A percentile compares a stretch with the other conserved stretches of the same genome.
Evolutionary conservation across 2,888 invertebrate genomes (phyloP).

Genomic region (Monoplex corrugatus): DNA sequence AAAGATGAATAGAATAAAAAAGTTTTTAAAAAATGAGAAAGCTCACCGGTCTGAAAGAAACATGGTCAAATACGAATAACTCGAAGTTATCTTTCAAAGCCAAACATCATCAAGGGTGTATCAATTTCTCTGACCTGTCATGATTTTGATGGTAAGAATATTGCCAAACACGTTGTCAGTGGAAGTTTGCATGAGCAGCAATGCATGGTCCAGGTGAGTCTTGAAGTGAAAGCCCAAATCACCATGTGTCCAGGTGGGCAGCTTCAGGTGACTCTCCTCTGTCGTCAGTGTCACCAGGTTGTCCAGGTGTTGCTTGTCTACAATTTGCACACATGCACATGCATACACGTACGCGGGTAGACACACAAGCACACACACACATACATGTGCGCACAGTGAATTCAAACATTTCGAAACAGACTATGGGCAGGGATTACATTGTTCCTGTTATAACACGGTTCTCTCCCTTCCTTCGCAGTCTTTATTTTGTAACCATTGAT

Average conservation of each 20-base stretch:
- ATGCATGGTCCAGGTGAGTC: slow-evolving; percentile 94
- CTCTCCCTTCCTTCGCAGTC: too few species aligned
- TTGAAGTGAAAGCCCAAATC: slow-evolving; percentile 96
- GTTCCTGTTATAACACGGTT: too few species aligned
- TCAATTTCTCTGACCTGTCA: slow-evolving; percentile 69
- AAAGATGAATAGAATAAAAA: too few species aligned
- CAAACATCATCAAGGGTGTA: too few species aligned
- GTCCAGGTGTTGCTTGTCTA: slow-evolving; percentile 85
- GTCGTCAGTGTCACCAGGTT: slow-evolving; percentile 97
- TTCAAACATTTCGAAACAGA: too few species aligned
- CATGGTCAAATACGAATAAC: too few species aligned
- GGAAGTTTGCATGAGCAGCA: slow-evolving; percentile 95
- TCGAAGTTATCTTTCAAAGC: too few species aligned
- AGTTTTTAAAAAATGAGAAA: too few species aligned
- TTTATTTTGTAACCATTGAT: too few species aligned
- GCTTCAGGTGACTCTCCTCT: slow-evolving; percentile 94
- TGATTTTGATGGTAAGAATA: slow-evolving; percentile 66
- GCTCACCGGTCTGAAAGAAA: too few species aligned
- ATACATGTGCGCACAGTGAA: neutral
- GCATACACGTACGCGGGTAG: neutral
- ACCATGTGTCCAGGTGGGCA: slow-evolving; percentile 95
- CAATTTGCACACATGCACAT: neutral
- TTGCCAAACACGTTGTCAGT: slow-evolving; percentile 85
- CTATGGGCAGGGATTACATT: too few species aligned
- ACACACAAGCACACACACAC: slow-evolving; percentile 9